These are phyloP conservation scores for Hyaena hyaena DNA, from an alignment of 2,113 vertebrate species.

Conservation along the genomic window DNA sequence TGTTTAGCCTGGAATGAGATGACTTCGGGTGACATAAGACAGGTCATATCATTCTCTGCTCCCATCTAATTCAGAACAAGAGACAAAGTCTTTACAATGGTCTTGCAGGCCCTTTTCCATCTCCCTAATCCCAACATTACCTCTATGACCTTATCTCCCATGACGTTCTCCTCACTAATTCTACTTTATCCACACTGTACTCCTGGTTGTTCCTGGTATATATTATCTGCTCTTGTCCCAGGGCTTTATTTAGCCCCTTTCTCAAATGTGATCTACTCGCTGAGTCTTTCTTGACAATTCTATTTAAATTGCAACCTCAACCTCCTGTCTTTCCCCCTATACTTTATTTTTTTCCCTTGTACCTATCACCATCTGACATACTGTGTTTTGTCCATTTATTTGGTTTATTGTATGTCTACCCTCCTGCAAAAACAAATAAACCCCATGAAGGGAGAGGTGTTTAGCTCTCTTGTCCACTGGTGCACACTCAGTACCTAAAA, in stretches of 20 bases:
- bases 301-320: constrained; percentile 20
- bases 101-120: neutral
- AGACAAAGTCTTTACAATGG: neutral
- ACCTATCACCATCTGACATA: neutral
- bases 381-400: neutral
- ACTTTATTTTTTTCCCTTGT: neutral
- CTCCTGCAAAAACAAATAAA: neutral
- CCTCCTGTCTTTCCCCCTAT: neutral
- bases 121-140: neutral
- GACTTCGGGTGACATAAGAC: neutral
- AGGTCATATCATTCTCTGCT: neutral
- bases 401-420: neutral
- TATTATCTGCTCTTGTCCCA: neutral
- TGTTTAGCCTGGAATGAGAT: neutral
- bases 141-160: neutral
- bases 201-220: neutral
- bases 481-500: neutral
- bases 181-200: neutral
- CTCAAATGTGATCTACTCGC: neutral
- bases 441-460: neutral
- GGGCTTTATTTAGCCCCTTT: neutral
- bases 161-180: neutral
- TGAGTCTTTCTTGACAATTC: neutral
- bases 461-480: neutral
- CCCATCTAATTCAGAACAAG: neutral